Evolutionary conservation across 2,797 vertebrate genomes (phyloP).

Genomic region (Knipowitschia caucasica): DNA sequence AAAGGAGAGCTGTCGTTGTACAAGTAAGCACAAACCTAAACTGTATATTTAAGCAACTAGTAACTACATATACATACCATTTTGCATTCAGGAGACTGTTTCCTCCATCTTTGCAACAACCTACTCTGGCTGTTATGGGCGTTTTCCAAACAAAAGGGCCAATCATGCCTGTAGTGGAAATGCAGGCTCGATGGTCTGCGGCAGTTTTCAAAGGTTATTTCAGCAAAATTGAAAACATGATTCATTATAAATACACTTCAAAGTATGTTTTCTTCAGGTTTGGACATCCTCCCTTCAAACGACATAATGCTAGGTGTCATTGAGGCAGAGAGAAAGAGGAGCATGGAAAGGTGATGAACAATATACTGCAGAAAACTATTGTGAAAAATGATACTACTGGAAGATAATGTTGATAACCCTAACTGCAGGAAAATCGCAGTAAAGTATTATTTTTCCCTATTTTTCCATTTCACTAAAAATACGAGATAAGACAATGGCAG

Average conservation of each 20-base stretch:
- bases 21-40: conserved; percentile 51
- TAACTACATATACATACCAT: not conserved
- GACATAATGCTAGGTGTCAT: conserved; percentile 57
- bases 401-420: too few relatives aligned
- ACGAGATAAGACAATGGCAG: too few relatives aligned
- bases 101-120: conserved; percentile 66
- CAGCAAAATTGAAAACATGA: not conserved
- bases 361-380: not conserved
- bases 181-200: conserved; percentile 77
- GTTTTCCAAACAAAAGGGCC: conserved; percentile 66
- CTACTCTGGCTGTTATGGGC: conserved; percentile 75
- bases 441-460: too few relatives aligned
- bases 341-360: conserved; percentile 51
- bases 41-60: too few relatives aligned
- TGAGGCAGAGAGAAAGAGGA: conserved; percentile 45
- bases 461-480: too few relatives aligned
- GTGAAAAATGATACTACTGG: too few relatives aligned
- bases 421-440: too few relatives aligned
- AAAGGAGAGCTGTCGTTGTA: conserved; percentile 63
- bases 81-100: conserved; percentile 58
- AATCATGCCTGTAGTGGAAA: conserved; percentile 70
- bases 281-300: conserved; percentile 54
- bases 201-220: conserved; percentile 77
- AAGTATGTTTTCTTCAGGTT: conserved; percentile 45
- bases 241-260: not conserved